Conservation (phyloP, 2,888 invertebrate species). For the Scaptomyza cyrtandrae region DNA sequence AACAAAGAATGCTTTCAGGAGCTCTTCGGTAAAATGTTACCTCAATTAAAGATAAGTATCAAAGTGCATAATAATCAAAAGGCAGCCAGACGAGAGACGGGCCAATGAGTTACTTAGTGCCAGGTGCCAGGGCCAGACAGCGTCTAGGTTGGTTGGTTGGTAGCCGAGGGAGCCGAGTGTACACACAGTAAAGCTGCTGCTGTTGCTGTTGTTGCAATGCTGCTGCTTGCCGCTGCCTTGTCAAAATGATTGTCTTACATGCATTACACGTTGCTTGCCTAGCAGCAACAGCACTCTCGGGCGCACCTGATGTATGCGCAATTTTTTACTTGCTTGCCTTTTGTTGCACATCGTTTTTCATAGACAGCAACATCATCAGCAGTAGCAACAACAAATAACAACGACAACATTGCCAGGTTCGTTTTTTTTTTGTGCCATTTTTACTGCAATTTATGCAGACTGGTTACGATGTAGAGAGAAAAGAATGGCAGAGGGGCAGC, state of each 20-base stretch:
- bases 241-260: conserved; percentile 79
- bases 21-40: conserved; percentile 62
- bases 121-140: conserved; percentile 25
- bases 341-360: conserved; percentile 76
- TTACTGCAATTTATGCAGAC: conserved; percentile 70
- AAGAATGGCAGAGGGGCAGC: conserved; percentile 3
- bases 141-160: conserved; percentile 23
- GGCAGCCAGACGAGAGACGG: conserved; percentile 70
- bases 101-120: conserved; percentile 59
- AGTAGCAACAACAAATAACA: conserved; percentile 27
- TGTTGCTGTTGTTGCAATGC: neutral
- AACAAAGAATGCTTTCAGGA: conserved; percentile 38
- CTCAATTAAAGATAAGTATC: conserved; percentile 80
- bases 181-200: conserved; percentile 35
- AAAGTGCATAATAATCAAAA: conserved; percentile 78
- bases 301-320: conserved; percentile 75
- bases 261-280: conserved; percentile 63
- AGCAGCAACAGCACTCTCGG: conserved; percentile 38
- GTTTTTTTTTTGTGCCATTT: conserved; percentile 67
- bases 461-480: conserved; percentile 21
- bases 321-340: conserved; percentile 62
- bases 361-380: conserved; percentile 45
- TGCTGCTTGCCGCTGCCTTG: conserved; percentile 38
- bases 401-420: conserved; percentile 31
- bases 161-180: conserved; percentile 42